Percentiles rank a stretch among this genome's conserved stretches.
Conservation (phyloP, 2,888 invertebrate species). For the Nomada fabriciana region DNA sequence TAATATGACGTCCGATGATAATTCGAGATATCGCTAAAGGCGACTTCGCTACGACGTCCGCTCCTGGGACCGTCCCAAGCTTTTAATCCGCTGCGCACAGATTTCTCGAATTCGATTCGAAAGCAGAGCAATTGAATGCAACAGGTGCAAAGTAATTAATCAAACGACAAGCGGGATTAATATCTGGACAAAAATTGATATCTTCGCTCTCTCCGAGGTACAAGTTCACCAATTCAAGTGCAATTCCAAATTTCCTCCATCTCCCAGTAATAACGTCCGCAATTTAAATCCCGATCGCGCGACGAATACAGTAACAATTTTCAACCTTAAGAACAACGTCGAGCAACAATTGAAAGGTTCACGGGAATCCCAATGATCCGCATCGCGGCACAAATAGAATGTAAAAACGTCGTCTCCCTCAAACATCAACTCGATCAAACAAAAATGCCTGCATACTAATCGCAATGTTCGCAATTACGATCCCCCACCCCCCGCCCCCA, state of each 20-base stretch:
- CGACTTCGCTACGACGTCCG: not conserved
- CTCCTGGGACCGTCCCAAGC: not conserved
- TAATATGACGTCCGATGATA: conserved; percentile 22
- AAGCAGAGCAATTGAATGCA: not conserved
- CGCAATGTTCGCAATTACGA: not conserved
- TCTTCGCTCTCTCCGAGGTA: too few species aligned
- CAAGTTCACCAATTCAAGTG: too few species aligned
- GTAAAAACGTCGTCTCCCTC: not conserved
- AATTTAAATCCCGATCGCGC: too few species aligned
- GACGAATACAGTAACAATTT: not conserved
- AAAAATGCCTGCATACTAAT: not conserved
- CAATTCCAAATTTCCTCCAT: too few species aligned
- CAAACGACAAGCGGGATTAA: too few species aligned
- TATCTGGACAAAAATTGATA: too few species aligned
- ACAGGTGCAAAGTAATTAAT: not conserved
- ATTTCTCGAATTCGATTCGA: not conserved
- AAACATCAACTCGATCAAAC: not conserved
- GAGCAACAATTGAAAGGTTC: not conserved
- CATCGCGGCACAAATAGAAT: not conserved
- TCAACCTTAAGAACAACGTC: not conserved
- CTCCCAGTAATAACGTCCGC: too few species aligned
- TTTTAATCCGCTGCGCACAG: not conserved
- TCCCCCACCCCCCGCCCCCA: too few species aligned
- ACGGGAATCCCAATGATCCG: not conserved
- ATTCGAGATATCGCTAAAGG: conserved; percentile 22